Base-by-base conservation (phyloP, 2,888 invertebrate species). In the Stegophylla sp. region DNA sequence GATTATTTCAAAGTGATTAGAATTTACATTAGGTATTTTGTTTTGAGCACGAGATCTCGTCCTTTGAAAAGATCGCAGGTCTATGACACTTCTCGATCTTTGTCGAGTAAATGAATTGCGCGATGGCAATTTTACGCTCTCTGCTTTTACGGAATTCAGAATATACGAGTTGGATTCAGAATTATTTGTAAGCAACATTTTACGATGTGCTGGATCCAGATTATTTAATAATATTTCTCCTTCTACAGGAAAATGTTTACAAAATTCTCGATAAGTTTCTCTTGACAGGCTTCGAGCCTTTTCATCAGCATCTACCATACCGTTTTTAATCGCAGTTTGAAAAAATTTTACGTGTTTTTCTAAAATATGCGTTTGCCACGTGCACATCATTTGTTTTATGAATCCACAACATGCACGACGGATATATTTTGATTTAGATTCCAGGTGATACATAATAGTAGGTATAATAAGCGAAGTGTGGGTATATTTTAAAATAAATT, bases 231-330 rank as follows among this genome's bases (percentile, higher is more conserved):
- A 88, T 41, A 90, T 89, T 83, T 97, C 97, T 0, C 97, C 97
- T 84, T 94, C 92, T 2, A 93, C 94, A 0, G 95, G 95, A 88
- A 97, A 98, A 86, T 95, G 94, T 2, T 93, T 92, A 76, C 93
- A 91, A 88, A 95, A 97, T 23, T 92, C 92, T 90, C 93, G 93
- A 87, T 92, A 98, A n/a, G 96, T 79, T 61, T 92, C 93, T 85
- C 97, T 89, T 0, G 94, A 92, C 85, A 90, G 90, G 12, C 91
- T 91, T 84, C 98, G 88, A 0, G 97, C 96, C 73, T 94, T 94
- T 43, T 93, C 91, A 87, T 99, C 98, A 0, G 98, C 97, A 89
- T 99, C 98, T 1, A 92, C 91, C 83, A 98, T 92, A 0, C 97
- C 97, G 83, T 92, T 91, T 83, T 92, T 90, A 26, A 98, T 91